Conservation (phyloP, 1,140 invertebrate species). For the Drosophila yakuba region DNA sequence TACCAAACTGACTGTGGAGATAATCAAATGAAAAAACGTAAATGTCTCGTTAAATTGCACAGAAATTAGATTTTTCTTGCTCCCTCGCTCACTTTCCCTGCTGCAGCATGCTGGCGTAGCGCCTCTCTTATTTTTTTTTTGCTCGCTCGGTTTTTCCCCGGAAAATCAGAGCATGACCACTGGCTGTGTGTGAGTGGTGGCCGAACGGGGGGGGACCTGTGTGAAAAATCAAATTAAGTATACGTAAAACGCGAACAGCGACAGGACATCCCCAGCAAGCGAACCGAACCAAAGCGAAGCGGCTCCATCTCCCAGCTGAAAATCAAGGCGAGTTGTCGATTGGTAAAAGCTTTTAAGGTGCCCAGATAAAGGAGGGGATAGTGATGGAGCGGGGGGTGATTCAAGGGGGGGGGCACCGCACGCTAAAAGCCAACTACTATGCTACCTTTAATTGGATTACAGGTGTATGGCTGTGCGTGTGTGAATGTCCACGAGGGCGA, state of each 20-base stretch:
- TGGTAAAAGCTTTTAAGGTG: constrained; percentile 82
- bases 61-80: constrained; percentile 80
- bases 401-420: constrained; percentile 41
- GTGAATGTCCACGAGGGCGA: constrained; percentile 25
- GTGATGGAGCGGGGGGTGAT: background rate
- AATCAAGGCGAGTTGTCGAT: constrained; percentile 82
- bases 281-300: constrained; percentile 3
- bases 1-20: constrained; percentile 78
- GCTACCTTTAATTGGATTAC: constrained; percentile 84
- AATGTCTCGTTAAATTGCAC: constrained; percentile 84
- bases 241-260: constrained; percentile 77
- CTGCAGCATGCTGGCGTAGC: background rate
- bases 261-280: constrained; percentile 34
- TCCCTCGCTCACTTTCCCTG: constrained; percentile 18
- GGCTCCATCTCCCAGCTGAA: constrained; percentile 57
- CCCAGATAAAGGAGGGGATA: constrained; percentile 50
- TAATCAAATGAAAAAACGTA: constrained; percentile 84
- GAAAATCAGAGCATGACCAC: constrained; percentile 82
- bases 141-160: constrained; percentile 20
- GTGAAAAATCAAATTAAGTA: constrained; percentile 83
- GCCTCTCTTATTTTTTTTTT: background rate
- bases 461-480: constrained; percentile 63
- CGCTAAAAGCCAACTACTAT: constrained; percentile 82
- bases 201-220: constrained; percentile 38
- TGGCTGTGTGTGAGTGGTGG: constrained; percentile 44